Evolutionary conservation across 1,140 invertebrate genomes (phyloP).

Genomic region (Apis mellifera): DNA sequence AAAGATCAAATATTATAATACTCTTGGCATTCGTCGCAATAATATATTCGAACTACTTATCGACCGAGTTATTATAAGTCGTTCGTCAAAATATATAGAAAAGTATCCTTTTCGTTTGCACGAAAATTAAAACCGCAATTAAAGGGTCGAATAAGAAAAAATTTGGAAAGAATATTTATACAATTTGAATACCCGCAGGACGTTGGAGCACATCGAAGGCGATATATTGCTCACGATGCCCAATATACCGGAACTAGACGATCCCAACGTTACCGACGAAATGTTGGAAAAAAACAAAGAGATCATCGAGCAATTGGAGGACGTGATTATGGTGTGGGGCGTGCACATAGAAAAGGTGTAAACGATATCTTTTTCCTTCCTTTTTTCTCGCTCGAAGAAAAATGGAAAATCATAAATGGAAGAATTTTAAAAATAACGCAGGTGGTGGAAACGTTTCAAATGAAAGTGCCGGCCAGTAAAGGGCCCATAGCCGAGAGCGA

Average conservation of each 20-base stretch:
- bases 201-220: slow-evolving; percentile 85
- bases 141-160: background rate
- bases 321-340: slow-evolving; percentile 85
- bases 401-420: background rate
- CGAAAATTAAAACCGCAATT: too few species aligned
- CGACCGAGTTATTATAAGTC: too few species aligned
- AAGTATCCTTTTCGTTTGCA: too few species aligned
- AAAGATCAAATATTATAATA: too few species aligned
- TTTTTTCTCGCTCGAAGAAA: too few species aligned
- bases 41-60: too few species aligned
- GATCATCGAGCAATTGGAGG: slow-evolving; percentile 83
- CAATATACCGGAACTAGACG: slow-evolving; percentile 80
- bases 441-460: slow-evolving; percentile 69
- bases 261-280: slow-evolving; percentile 79
- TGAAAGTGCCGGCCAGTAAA: slow-evolving; percentile 83
- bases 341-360: slow-evolving; percentile 85
- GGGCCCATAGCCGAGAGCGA: slow-evolving; percentile 91
- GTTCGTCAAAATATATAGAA: too few species aligned
- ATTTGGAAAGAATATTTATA: too few species aligned
- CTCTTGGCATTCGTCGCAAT: too few species aligned
- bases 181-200: slow-evolving; percentile 76
- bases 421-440: slow-evolving; percentile 20
- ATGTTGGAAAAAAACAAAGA: slow-evolving; percentile 80
- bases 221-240: slow-evolving; percentile 85
- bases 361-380: too few species aligned